phyloP scores from a whole-genome alignment of 2,797 vertebrate species.

The Girardinus metallicus region DNA sequence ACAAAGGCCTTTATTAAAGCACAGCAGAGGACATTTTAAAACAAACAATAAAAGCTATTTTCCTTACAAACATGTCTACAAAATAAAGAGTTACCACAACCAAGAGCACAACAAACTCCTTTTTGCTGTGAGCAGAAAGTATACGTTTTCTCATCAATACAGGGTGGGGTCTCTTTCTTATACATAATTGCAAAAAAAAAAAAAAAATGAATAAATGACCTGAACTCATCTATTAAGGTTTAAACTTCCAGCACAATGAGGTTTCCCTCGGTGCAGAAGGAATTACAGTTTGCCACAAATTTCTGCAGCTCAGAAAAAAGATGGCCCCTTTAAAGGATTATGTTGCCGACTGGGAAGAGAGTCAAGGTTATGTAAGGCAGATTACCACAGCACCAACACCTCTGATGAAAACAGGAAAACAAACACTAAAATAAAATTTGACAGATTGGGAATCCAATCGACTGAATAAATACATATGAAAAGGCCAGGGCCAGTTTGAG shows the following conservation, averaged over 20 bases:
- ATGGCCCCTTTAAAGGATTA: constrained; percentile 51
- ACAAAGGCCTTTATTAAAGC: constrained; percentile 1
- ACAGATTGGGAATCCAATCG: not conserved
- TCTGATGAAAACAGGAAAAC: constrained; percentile 20
- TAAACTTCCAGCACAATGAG: not conserved
- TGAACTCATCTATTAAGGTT: not conserved
- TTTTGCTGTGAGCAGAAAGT: not conserved
- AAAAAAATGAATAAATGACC: not conserved
- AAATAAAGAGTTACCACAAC: constrained; percentile 8
- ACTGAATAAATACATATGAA: constrained; percentile 4
- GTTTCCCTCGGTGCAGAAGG: constrained; percentile 4
- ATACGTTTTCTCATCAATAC: not conserved
- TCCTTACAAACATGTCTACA: constrained; percentile 2
- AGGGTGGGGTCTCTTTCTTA: not conserved
- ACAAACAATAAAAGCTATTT: constrained; percentile 3
- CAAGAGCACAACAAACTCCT: not conserved
- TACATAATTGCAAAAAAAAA: not conserved
- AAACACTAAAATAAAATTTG: constrained; percentile 9
- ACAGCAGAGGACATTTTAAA: constrained; percentile 3
- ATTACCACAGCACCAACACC: constrained; percentile 57
- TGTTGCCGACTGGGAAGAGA: constrained; percentile 42
- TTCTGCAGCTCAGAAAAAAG: constrained; percentile 25
- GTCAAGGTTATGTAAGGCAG: constrained; percentile 65
- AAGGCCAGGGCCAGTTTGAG: not conserved
- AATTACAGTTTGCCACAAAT: constrained; percentile 25